Base-by-base conservation (phyloP, 2,113 vertebrate genomes). In the Mesoclemmys tuberculata region DNA sequence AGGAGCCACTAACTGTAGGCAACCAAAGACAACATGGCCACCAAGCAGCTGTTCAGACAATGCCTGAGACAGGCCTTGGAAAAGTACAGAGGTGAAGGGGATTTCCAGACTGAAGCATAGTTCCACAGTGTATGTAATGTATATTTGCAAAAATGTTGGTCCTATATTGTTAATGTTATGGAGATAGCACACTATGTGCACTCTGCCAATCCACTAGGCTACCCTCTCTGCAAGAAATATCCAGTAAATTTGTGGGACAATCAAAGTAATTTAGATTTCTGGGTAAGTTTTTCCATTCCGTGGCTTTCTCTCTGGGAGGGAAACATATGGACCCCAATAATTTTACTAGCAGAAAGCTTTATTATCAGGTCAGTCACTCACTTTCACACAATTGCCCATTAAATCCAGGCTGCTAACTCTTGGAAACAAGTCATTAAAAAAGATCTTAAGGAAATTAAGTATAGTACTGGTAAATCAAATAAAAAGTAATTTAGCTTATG, bases 21-120 rank as follows among this genome's bases (percentile, higher is more conserved):
- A 38, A 41, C 31, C 2, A 11, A 10, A 1, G 2, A 71, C 6
- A 56, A 12, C 5, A 6, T 0, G 1, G 13, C 82, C 90, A 56
- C 26, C 75, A 68, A 91, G 35, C 22, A 2, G 0, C 46, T 44
- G 6, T 0, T 0, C 27, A 71, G 79, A 49, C 3, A 1, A 2
- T 35, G 64, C 35, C 38, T 71, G 21, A 27, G 24, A 21, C 6
- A 48, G 9, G 5, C 35, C 48, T 38, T 84, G 64, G 35, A 49
- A 9, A 29, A 89, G 58, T 1, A 19, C 2, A 31, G 44, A n/a
- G 64, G 38, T 2, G 19, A 19, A 80, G 10, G 1, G 91, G 38
- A 48, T 2, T 5, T 84, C 8, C 38, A 41, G 29, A 6, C 10
- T 8, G 24, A 71, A 31, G 1, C 3, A 9, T 1, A 2, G 19